These are phyloP conservation scores for Actinernus sp. DNA, from an alignment of 92 coral and sea anemone species.

Conservation along the genomic window DNA sequence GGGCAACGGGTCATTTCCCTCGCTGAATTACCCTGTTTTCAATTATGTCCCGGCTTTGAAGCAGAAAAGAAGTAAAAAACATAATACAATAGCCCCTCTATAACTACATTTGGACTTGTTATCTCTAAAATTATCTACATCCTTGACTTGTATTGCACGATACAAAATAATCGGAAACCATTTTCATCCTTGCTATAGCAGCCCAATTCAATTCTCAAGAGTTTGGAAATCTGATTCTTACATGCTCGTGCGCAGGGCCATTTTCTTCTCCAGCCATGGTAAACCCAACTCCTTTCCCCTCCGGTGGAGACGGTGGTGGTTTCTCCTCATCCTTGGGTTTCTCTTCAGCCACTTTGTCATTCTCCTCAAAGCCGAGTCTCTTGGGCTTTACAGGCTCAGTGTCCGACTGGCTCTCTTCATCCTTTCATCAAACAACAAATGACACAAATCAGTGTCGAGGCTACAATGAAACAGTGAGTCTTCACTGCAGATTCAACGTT, in stretches of 20 bases:
- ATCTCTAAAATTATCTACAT: no score
- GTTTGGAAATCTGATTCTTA: not conserved
- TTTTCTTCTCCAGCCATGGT: constrained; percentile 45
- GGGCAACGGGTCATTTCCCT: no score
- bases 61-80: no score
- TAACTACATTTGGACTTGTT: no score
- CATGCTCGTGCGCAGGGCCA: constrained; percentile 55
- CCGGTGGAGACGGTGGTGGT: constrained; percentile 3
- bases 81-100: no score
- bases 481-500: no score
- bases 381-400: constrained; percentile 58
- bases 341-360: constrained; percentile 47
- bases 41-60: no score
- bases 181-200: no score
- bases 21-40: no score
- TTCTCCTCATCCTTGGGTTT: constrained; percentile 37
- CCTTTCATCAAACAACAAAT: constrained; percentile 25
- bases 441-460: not conserved
- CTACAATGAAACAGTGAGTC: not conserved
- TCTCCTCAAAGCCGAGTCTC: constrained; percentile 65
- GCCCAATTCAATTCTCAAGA: no score
- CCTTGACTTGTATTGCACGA: no score
- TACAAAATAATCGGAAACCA: no score
- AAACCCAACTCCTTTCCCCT: constrained; percentile 78
- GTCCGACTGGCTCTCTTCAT: constrained; percentile 74